phyloP scores from a whole-genome alignment of 2,797 vertebrate species.

The Babyrousa celebensis region DNA sequence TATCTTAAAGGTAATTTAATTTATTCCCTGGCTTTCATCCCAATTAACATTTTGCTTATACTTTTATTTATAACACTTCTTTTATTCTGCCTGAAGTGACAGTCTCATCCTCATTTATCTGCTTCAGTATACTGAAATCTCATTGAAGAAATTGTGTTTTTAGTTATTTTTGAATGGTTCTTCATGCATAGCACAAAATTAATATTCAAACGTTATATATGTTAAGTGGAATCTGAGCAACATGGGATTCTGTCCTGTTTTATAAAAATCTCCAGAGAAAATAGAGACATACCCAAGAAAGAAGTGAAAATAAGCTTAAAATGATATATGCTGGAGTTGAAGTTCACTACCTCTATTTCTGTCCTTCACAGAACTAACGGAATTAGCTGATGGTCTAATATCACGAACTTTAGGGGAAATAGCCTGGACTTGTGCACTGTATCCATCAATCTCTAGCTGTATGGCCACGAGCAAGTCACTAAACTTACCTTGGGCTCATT shows the following conservation, averaged over 20 bases:
- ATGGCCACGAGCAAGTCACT: neutral
- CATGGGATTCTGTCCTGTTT: neutral
- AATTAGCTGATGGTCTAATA: neutral
- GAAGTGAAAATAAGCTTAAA: slow-evolving; percentile 16
- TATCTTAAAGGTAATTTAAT: slow-evolving; percentile 14
- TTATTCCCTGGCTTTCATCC: slow-evolving; percentile 31
- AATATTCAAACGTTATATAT: neutral
- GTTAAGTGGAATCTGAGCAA: neutral
- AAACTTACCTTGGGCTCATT: neutral
- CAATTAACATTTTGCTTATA: slow-evolving; percentile 41
- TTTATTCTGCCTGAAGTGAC: slow-evolving; percentile 11
- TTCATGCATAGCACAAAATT: neutral
- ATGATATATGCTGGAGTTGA: neutral
- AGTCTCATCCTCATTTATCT: neutral
- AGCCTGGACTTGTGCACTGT: neutral
- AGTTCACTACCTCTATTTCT: neutral
- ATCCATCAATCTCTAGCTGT: neutral
- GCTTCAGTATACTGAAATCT: slow-evolving; percentile 14
- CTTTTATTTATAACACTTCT: slow-evolving; percentile 4
- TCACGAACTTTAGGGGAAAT: neutral
- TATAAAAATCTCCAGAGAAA: slow-evolving; percentile 47
- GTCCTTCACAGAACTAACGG: neutral
- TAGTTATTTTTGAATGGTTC: neutral
- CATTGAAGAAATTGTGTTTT: slow-evolving; percentile 44
- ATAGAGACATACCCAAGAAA: slow-evolving; percentile 14